These are phyloP conservation scores for Villa cingulata DNA, from an alignment of 2,888 invertebrate species.

Conservation along the genomic window DNA sequence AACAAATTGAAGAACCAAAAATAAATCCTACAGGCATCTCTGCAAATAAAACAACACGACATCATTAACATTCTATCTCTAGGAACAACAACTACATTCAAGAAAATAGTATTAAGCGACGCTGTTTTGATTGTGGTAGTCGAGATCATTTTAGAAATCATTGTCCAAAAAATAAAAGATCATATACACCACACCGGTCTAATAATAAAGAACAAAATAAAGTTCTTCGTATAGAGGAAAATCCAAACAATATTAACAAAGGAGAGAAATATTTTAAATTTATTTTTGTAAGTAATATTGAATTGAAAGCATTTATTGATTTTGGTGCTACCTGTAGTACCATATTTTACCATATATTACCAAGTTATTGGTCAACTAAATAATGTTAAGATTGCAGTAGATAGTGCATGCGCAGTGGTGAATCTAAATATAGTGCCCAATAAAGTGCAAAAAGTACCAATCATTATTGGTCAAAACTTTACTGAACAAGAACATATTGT, in stretches of 20 bases:
- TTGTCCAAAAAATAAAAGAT: too few relatives aligned
- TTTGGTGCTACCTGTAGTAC: constrained; percentile 5
- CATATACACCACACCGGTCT: too few relatives aligned
- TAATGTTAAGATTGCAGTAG: background rate
- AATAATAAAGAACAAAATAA: too few relatives aligned
- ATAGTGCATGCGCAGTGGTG: background rate
- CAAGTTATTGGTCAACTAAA: background rate
- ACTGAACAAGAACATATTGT: background rate
- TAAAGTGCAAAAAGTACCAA: background rate
- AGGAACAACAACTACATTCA: too few relatives aligned
- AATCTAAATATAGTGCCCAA: background rate
- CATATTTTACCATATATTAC: background rate
- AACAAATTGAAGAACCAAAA: constrained; percentile 5
- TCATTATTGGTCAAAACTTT: background rate
- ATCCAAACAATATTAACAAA: background rate
- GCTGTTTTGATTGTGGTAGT: too few relatives aligned
- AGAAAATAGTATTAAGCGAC: too few relatives aligned
- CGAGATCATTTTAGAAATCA: too few relatives aligned
- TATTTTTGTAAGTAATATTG: constrained; percentile 1
- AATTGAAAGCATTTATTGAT: constrained; percentile 7
- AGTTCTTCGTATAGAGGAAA: too few relatives aligned
- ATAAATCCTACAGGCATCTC: background rate
- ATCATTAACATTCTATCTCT: too few relatives aligned
- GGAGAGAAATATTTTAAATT: constrained; percentile 7
- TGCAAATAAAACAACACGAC: too few relatives aligned